A percentile compares a stretch with the other conserved stretches of the same genome.
These are phyloP conservation scores for Drosophila subsilvestris DNA, from an alignment of 2,888 invertebrate genomes.

Conservation along the genomic window DNA sequence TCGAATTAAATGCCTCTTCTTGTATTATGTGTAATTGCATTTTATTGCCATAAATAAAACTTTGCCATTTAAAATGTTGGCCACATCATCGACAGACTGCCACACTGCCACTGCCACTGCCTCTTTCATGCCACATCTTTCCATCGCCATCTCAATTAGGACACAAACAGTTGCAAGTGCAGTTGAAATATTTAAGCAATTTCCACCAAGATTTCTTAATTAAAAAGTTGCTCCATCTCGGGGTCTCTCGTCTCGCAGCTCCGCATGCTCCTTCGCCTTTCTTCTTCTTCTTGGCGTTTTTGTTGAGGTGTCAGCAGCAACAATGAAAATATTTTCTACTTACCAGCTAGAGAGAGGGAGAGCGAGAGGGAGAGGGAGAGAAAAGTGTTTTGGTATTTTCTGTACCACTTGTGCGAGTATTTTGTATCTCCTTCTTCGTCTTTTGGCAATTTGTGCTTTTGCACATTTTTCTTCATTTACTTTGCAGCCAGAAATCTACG, in stretches of 20 bases:
- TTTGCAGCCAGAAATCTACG: slow-evolving; percentile 73
- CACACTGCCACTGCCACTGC: not conserved
- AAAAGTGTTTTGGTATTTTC: slow-evolving; percentile 31
- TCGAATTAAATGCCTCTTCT: slow-evolving; percentile 28
- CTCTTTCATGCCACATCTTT: slow-evolving; percentile 27
- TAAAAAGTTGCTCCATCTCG: slow-evolving; percentile 67
- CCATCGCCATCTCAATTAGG: slow-evolving; percentile 68
- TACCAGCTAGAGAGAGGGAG: slow-evolving; percentile 25
- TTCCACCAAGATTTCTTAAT: slow-evolving; percentile 72
- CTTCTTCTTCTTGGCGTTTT: slow-evolving; percentile 7
- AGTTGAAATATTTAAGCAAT: slow-evolving; percentile 74
- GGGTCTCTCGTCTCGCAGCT: slow-evolving; percentile 11
- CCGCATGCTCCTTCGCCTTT: not conserved
- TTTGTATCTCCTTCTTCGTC: slow-evolving; percentile 33
- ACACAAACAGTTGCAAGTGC: slow-evolving; percentile 60
- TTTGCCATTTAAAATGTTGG: slow-evolving; percentile 29
- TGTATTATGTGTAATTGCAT: slow-evolving; percentile 71
- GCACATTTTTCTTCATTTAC: slow-evolving; percentile 77
- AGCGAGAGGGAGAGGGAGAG: slow-evolving; percentile 1
- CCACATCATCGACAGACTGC: slow-evolving; percentile 1
- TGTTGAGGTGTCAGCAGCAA: slow-evolving; percentile 75
- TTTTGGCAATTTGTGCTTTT: slow-evolving; percentile 72
- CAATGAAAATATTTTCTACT: slow-evolving; percentile 74
- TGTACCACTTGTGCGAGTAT: slow-evolving; percentile 22
- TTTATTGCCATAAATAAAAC: slow-evolving; percentile 71